Conservation (phyloP, 92 coral and sea anemone species). For the Siderastrea radians region DNA sequence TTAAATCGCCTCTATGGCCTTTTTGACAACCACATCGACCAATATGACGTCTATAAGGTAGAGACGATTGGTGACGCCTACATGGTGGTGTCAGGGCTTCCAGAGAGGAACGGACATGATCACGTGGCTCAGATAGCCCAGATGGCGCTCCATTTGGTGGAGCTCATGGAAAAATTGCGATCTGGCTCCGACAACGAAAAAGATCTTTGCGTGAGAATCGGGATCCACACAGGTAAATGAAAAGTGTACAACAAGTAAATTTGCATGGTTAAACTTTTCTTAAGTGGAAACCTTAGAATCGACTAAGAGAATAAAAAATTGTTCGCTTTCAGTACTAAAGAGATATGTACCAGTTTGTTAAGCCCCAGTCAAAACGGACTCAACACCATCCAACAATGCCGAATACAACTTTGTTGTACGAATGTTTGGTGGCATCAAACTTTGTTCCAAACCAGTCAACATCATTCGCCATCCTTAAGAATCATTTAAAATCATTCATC, state of each 20-base stretch:
- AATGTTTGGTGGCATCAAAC: too few relatives aligned
- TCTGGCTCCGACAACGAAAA: slow-evolving; percentile 19
- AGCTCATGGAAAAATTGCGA: slow-evolving; percentile 30
- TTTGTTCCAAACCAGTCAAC: too few relatives aligned
- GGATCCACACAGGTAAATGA: slow-evolving; percentile 59
- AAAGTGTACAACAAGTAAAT: neutral
- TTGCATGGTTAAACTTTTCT: too few relatives aligned
- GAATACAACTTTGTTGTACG: too few relatives aligned
- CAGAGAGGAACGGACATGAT: slow-evolving; percentile 47
- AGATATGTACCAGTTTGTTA: too few relatives aligned
- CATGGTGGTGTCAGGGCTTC: slow-evolving; percentile 80
- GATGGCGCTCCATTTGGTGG: slow-evolving; percentile 64
- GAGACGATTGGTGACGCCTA: slow-evolving; percentile 90
- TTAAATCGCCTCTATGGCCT: slow-evolving; percentile 74
- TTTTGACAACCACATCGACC: slow-evolving; percentile 79
- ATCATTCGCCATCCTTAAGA: too few relatives aligned
- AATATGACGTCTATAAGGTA: slow-evolving; percentile 86
- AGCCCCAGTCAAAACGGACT: too few relatives aligned
- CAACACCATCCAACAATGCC: too few relatives aligned
- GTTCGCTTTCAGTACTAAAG: too few relatives aligned
- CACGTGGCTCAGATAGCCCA: slow-evolving; percentile 50
- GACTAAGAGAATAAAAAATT: too few relatives aligned
- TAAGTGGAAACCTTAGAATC: too few relatives aligned
- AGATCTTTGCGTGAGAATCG: slow-evolving; percentile 50
- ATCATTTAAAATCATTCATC: too few relatives aligned